Percentiles rank a stretch among this genome's conserved stretches.
phyloP scores from a whole-genome alignment of 2,113 vertebrate species.

The Pseudorasbora parva region DNA sequence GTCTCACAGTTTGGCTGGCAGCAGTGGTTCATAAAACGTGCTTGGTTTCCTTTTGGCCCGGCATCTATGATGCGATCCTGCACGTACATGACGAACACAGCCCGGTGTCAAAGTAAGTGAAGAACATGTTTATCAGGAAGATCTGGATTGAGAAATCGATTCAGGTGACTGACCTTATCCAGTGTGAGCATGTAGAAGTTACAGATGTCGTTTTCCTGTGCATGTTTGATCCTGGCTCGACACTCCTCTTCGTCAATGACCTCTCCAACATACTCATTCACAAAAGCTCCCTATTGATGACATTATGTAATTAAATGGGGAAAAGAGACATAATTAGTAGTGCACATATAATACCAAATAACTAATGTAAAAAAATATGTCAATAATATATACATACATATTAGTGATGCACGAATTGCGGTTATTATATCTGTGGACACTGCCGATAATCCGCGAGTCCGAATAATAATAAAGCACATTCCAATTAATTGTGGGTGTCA shows the following conservation, averaged over 20 bases:
- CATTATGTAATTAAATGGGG: neutral
- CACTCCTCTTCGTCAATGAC: constrained; percentile 99
- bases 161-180: constrained; percentile 84
- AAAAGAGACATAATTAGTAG: neutral
- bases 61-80: constrained; percentile 98
- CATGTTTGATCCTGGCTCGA: constrained; percentile 89
- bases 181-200: constrained; percentile 99
- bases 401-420: no score
- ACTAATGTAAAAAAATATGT: no score
- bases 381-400: no score
- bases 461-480: no score
- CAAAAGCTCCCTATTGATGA: constrained; percentile 88
- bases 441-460: no score
- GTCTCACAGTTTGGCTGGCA: constrained; percentile 99
- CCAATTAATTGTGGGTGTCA: no score
- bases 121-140: no score
- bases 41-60: constrained; percentile 96
- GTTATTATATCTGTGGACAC: no score
- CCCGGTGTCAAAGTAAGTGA: neutral
- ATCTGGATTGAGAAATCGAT: neutral
- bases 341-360: no score
- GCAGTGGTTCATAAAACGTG: constrained; percentile 98
- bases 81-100: neutral
- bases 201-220: constrained; percentile 95
- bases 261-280: constrained; percentile 98